Evolutionary conservation across 2,797 vertebrate species (phyloP).

Genomic region (Gorsachius magnificus): DNA sequence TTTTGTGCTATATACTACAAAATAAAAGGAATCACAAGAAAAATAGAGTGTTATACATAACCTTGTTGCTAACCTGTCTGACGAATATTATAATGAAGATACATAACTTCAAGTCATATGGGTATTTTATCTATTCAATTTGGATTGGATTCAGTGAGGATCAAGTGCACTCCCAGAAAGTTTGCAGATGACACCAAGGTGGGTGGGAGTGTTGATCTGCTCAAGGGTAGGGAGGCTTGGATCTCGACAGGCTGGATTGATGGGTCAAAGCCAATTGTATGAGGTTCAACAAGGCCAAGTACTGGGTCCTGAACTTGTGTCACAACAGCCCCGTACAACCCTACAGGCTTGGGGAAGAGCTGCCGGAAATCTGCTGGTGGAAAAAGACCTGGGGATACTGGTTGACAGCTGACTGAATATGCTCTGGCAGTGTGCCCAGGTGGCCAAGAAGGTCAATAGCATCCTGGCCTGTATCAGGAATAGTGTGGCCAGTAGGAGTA

Average conservation of each 20-base stretch:
- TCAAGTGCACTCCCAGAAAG: too few relatives aligned
- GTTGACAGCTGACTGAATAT: accelerated
- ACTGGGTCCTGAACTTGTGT: accelerated
- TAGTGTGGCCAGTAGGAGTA: accelerated
- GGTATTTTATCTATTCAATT: neutral
- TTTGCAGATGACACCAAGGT: neutral
- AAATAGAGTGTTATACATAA: neutral
- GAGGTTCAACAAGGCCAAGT: neutral
- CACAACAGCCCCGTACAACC: neutral
- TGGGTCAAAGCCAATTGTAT: accelerated
- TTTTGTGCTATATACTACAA: neutral
- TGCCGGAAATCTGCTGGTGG: accelerated
- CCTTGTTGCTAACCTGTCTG: accelerated
- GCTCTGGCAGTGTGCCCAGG: neutral
- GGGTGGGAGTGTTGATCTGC: neutral
- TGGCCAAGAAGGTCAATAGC: neutral
- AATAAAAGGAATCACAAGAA: neutral
- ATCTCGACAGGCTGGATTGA: neutral
- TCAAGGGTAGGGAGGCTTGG: neutral
- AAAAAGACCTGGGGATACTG: neutral
- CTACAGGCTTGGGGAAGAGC: too few relatives aligned
- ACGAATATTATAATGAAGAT: neutral
- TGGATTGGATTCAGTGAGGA: neutral
- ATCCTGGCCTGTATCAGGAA: neutral
- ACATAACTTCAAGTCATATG: neutral